Conservation (phyloP, 2,113 vertebrate species). For the Megaleporinus macrocephalus region DNA sequence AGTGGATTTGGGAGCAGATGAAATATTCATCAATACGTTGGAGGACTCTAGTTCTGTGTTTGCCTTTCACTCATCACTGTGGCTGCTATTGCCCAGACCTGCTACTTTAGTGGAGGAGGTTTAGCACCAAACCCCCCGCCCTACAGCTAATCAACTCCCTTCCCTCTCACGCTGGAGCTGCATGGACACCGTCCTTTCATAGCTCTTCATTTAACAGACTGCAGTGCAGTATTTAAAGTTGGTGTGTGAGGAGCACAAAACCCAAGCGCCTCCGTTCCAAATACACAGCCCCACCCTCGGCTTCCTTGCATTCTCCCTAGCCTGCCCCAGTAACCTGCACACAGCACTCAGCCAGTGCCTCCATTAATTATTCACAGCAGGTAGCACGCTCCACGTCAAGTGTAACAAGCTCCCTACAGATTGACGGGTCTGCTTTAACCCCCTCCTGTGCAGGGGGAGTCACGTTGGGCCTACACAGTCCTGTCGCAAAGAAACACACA, state of each 20-base stretch:
- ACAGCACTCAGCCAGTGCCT: slow-evolving; percentile 85
- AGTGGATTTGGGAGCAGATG: slow-evolving; percentile 93
- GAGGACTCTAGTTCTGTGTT: slow-evolving; percentile 73
- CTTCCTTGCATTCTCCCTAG: slow-evolving; percentile 33
- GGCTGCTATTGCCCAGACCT: slow-evolving; percentile 78
- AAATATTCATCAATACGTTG: slow-evolving; percentile 92
- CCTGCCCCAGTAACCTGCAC: slow-evolving; percentile 77
- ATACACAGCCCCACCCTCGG: slow-evolving; percentile 37
- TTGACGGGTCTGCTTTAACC: slow-evolving; percentile 43
- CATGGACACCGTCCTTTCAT: slow-evolving; percentile 41
- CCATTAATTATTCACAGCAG: slow-evolving; percentile 90
- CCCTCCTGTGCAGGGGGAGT: slow-evolving; percentile 51
- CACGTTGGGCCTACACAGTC: slow-evolving; percentile 43
- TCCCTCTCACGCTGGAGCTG: slow-evolving; percentile 43
- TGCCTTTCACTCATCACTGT: slow-evolving; percentile 88
- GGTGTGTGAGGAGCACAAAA: slow-evolving; percentile 49
- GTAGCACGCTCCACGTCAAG: slow-evolving; percentile 71
- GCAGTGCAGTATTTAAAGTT: slow-evolving; percentile 48
- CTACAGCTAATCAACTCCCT: slow-evolving; percentile 56
- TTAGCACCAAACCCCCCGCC: slow-evolving; percentile 36
- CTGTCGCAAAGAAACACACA: slow-evolving; percentile 47
- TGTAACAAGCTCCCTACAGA: slow-evolving; percentile 80
- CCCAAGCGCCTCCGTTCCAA: slow-evolving; percentile 43
- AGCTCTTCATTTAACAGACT: slow-evolving; percentile 46
- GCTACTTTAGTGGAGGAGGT: slow-evolving; percentile 43